These are phyloP conservation scores for Drosophila putrida DNA, from an alignment of 2,888 invertebrate species.

Conservation along the genomic window DNA sequence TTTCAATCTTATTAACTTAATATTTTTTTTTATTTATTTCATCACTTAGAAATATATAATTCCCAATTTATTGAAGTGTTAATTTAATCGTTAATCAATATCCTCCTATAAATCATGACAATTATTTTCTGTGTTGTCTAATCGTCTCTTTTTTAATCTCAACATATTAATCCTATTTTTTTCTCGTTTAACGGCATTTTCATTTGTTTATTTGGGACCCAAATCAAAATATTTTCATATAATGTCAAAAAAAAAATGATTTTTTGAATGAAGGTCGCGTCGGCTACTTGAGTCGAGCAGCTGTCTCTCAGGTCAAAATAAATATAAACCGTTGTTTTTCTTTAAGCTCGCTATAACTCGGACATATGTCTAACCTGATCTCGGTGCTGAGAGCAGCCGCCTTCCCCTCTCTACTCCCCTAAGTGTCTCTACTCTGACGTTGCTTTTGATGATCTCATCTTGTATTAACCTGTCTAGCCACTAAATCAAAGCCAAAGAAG, in stretches of 20 bases:
- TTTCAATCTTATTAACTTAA: too few species aligned
- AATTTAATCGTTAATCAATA: too few species aligned
- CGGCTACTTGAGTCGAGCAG: conserved; percentile 29
- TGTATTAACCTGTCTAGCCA: conserved; percentile 79
- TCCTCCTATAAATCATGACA: too few species aligned
- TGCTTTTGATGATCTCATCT: conserved; percentile 72
- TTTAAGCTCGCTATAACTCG: conserved; percentile 6
- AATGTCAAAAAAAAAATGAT: conserved; percentile 56
- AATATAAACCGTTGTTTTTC: conserved; percentile 33
- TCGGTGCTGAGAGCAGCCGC: conserved; percentile 3
- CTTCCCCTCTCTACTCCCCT: background rate
- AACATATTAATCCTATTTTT: conserved; percentile 8
- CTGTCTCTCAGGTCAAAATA: conserved; percentile 9
- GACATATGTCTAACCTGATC: conserved; percentile 21
- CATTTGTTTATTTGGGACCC: conserved; percentile 18
- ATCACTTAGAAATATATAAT: too few species aligned
- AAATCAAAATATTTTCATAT: conserved; percentile 61
- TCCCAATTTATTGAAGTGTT: too few species aligned
- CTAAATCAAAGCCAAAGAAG: conserved; percentile 78
- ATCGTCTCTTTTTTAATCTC: background rate
- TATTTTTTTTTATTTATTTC: too few species aligned
- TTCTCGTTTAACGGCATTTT: conserved; percentile 38
- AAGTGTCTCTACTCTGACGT: conserved; percentile 24
- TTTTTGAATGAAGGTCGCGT: conserved; percentile 54
- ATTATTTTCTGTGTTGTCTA: background rate